These are phyloP conservation scores for Cecropterus lyciades DNA, from an alignment of 1,140 invertebrate genomes.

Conservation along the genomic window DNA sequence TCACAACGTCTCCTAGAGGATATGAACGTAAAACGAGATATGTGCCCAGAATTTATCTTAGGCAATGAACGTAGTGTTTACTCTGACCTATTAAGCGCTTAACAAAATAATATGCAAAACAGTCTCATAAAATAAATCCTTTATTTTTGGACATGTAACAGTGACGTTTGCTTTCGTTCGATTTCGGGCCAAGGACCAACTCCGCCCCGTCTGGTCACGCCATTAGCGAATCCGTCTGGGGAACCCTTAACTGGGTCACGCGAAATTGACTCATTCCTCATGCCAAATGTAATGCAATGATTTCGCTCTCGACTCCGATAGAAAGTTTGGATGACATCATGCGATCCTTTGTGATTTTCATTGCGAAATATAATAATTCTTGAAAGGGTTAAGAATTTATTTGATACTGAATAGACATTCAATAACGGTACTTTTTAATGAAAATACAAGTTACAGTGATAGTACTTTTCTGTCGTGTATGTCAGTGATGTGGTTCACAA, in stretches of 20 bases:
- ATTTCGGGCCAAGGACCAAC: conserved; percentile 50
- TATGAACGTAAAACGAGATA: background rate
- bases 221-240: conserved; percentile 42
- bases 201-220: conserved; percentile 55
- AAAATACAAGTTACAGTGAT: too few relatives aligned
- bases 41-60: too few relatives aligned
- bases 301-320: conserved; percentile 26
- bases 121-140: background rate
- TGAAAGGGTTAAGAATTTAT: background rate
- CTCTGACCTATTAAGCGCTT: too few relatives aligned
- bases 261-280: conserved; percentile 34
- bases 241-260: conserved; percentile 49
- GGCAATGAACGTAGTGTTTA: too few relatives aligned
- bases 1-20: too few relatives aligned
- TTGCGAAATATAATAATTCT: conserved; percentile 12
- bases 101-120: too few relatives aligned
- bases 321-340: conserved; percentile 33
- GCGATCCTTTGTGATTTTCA: conserved; percentile 18
- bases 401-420: too few relatives aligned
- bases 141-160: background rate
- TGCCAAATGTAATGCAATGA: conserved; percentile 27
- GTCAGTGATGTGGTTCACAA: too few relatives aligned
- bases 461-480: too few relatives aligned
- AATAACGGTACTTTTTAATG: too few relatives aligned
- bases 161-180: conserved; percentile 5